A percentile compares a stretch with the other conserved stretches of the same genome.
phyloP scores from a whole-genome alignment of 2,888 invertebrate species.

The Apodemia mormo region DNA sequence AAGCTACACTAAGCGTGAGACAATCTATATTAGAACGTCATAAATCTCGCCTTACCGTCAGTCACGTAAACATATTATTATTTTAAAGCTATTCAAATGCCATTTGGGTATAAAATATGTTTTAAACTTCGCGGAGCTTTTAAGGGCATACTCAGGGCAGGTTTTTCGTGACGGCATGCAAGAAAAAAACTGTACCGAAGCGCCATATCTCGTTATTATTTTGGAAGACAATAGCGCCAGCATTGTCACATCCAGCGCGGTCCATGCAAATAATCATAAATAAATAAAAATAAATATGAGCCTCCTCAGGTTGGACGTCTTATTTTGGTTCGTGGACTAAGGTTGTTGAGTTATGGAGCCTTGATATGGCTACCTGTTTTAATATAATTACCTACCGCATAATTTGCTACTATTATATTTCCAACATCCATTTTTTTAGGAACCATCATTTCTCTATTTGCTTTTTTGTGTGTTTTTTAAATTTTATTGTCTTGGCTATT shows the following conservation, averaged over 20 bases:
- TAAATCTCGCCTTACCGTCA: conserved; percentile 50
- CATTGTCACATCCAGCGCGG: conserved; percentile 74
- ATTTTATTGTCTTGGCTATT: too few relatives aligned
- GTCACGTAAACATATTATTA: conserved; percentile 53
- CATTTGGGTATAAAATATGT: conserved; percentile 62
- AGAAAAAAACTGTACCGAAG: conserved; percentile 54
- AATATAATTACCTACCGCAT: too few relatives aligned
- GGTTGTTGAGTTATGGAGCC: conserved; percentile 1
- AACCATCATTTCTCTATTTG: too few relatives aligned
- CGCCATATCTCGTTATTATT: conserved; percentile 79
- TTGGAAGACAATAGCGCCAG: conserved; percentile 76
- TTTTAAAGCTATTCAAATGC: conserved; percentile 68
- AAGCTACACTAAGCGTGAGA: conserved; percentile 46
- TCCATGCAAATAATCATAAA: conserved; percentile 80
- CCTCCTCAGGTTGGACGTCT: conserved; percentile 59
- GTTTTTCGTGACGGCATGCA: conserved; percentile 59
- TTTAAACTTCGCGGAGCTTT: conserved; percentile 33
- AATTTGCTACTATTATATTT: too few relatives aligned
- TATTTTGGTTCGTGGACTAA: conserved; percentile 62
- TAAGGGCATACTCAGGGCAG: conserved; percentile 41
- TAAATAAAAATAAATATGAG: conserved; percentile 80
- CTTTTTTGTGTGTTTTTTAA: too few relatives aligned
- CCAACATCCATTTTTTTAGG: too few relatives aligned
- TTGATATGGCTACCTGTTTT: neutral
- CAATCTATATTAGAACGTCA: conserved; percentile 52